Base-by-base conservation (phyloP, 2,113 vertebrate species). In the Ailuropoda melanoleuca region DNA sequence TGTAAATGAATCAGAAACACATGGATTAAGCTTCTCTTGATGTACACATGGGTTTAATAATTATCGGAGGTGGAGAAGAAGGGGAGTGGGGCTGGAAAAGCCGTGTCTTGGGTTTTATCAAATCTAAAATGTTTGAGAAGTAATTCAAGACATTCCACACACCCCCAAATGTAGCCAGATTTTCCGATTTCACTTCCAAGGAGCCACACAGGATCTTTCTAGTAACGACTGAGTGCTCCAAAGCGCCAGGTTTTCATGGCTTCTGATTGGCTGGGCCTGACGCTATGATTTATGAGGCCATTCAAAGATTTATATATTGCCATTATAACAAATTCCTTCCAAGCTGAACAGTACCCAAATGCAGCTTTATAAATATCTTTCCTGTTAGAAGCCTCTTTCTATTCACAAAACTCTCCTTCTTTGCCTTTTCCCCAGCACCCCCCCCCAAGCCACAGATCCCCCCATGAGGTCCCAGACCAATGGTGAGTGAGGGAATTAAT, bases 1-100 rank as follows among this genome's bases (percentile, higher is more conserved):
- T 98, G 97, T 98, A 98, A 98, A 98, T 98, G 98, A 98, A 98
- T 98, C 97, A 98, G 98, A 98, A 98, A 98, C 97, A 98, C 97
- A 98, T 98, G 98, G 94, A 98, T 98, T 98, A 97, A 87, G 39
- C 94, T 39, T 90, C 94, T 96, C 97, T 98, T 98, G 97, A 98
- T 98, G 96, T 97, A 60, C 98, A 98, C 98, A 98, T 98, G 98
- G 97, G 93, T 98, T 98, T 98, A 98, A 98, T 98, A 96, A 98
- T 98, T 97, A 97, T 83, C 5, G 48, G 56, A 92, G 97, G 92
- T 31, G 13, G 80, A 56, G 53, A 24, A n/a, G 48, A 29, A 77
- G 84, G 97, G 75, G 93, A 93, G 77, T 21, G 56, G 64, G 87
- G 66, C 91, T 96, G 94, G 80, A 86, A 93, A 97, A 97, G 96